phyloP scores from a whole-genome alignment of 30 jellyfish, hydroid and myxozoan genomes.

The Aurelia sp. region DNA sequence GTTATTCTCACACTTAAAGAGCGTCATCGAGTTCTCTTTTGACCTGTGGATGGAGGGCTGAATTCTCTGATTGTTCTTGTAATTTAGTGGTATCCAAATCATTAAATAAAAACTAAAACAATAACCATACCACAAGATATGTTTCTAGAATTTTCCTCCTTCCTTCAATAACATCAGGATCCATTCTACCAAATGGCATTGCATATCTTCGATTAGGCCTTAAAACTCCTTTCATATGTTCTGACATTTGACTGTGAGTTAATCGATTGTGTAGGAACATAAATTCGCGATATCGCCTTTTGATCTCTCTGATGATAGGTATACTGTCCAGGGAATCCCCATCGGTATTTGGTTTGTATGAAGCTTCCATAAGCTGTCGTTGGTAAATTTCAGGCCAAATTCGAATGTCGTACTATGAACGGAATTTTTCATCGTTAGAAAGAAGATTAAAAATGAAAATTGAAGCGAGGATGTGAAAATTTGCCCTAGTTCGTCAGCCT shows the following conservation, averaged over 20 bases:
- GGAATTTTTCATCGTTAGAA: not conserved
- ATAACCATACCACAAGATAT: slow-evolving; percentile 77
- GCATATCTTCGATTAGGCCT: slow-evolving; percentile 95
- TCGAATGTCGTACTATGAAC: slow-evolving; percentile 81
- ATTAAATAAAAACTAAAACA: not conserved
- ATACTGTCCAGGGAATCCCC: slow-evolving; percentile 47
- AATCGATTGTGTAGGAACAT: slow-evolving; percentile 90
- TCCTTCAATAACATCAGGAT: slow-evolving; percentile 97
- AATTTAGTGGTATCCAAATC: too few species aligned
- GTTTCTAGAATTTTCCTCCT: slow-evolving; percentile 91
- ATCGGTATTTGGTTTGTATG: slow-evolving; percentile 34
- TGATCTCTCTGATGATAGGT: slow-evolving; percentile 90
- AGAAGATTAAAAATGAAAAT: not conserved
- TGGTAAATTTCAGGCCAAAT: slow-evolving; percentile 97
- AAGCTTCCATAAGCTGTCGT: slow-evolving; percentile 64
- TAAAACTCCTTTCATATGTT: slow-evolving; percentile 83
- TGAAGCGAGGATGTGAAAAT: too few species aligned
- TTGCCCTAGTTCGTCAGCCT: too few species aligned
- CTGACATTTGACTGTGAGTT: slow-evolving; percentile 90
- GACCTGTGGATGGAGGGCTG: too few species aligned
- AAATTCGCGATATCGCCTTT: slow-evolving; percentile 93
- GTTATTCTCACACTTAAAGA: too few species aligned
- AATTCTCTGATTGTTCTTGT: too few species aligned
- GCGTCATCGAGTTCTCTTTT: too few species aligned
- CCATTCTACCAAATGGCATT: slow-evolving; percentile 99